phyloP scores from a whole-genome alignment of 2,888 invertebrate genomes.

The Gandaritis pyraliata region DNA sequence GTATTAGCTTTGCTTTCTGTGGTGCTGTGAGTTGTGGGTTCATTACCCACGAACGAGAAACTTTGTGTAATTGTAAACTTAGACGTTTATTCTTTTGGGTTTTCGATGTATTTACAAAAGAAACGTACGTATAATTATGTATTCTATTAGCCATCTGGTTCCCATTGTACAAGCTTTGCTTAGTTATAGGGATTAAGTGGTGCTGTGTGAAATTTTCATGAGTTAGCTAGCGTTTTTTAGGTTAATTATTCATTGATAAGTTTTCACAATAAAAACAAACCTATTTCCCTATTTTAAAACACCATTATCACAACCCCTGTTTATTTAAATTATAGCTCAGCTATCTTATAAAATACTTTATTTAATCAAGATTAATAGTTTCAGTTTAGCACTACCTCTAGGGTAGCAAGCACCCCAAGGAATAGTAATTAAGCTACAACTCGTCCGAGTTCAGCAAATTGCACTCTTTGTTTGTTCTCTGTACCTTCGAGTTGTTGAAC shows the following conservation, averaged over 20 bases:
- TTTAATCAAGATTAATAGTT: slow-evolving; percentile 78
- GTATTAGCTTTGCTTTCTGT: too few species aligned
- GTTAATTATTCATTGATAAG: neutral
- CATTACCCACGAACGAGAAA: too few species aligned
- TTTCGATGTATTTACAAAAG: too few species aligned
- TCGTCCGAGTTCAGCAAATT: slow-evolving; percentile 39
- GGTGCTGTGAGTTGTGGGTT: too few species aligned
- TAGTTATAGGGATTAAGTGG: too few species aligned
- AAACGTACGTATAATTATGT: too few species aligned
- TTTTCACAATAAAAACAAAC: neutral
- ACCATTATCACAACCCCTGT: slow-evolving; percentile 44
- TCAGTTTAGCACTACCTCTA: slow-evolving; percentile 66
- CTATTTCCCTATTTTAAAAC: slow-evolving; percentile 30
- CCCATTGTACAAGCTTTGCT: too few species aligned
- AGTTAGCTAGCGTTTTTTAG: too few species aligned
- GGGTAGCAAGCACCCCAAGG: slow-evolving; percentile 43
- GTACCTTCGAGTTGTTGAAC: slow-evolving; percentile 23
- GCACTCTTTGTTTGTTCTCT: slow-evolving; percentile 39
- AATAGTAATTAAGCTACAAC: slow-evolving; percentile 64
- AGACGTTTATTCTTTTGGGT: too few species aligned
- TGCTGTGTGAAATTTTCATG: too few species aligned
- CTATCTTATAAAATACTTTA: slow-evolving; percentile 56
- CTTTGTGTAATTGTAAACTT: too few species aligned
- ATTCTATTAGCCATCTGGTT: too few species aligned
- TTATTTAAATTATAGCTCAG: slow-evolving; percentile 49